A percentile compares a stretch with the other conserved stretches of the same genome.
These are phyloP conservation scores for Phymanthus crucifer DNA, from an alignment of 92 coral and sea anemone genomes.

Conservation along the genomic window DNA sequence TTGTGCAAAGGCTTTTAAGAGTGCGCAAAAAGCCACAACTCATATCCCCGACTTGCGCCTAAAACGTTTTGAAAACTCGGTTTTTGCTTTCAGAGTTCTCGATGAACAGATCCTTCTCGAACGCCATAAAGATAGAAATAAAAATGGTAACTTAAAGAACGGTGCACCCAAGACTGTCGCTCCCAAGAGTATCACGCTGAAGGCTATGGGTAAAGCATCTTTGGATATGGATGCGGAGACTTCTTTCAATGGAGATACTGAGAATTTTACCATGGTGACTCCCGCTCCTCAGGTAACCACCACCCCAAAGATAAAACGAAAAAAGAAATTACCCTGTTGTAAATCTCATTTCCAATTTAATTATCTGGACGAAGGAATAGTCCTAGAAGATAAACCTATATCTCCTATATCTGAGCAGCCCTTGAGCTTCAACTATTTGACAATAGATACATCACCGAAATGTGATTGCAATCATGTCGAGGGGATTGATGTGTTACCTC, in stretches of 20 bases:
- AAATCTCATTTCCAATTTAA: conserved; percentile 76
- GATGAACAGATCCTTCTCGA: conserved; percentile 40
- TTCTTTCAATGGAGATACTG: not conserved
- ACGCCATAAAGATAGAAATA: conserved; percentile 31
- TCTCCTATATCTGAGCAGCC: conserved; percentile 53
- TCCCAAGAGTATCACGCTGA: not conserved
- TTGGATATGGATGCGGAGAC: not conserved
- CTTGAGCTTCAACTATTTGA: conserved; percentile 66
- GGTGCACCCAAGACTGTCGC: not conserved
- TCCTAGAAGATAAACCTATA: conserved; percentile 86
- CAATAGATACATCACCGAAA: conserved; percentile 75
- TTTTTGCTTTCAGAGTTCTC: conserved; percentile 27
- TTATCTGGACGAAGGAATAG: conserved; percentile 85
- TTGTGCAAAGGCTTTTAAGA: too few species aligned
- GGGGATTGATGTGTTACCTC: conserved; percentile 54
- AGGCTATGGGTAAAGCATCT: not conserved
- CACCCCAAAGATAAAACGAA: conserved; percentile 63
- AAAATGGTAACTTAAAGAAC: conserved; percentile 22
- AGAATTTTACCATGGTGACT: not conserved
- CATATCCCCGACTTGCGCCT: not conserved
- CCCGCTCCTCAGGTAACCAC: conserved; percentile 13
- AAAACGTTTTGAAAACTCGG: not conserved
- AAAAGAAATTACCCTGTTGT: conserved; percentile 92
- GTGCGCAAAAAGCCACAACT: too few species aligned
- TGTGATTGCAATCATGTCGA: conserved; percentile 66